phyloP scores from a whole-genome alignment of 1,140 invertebrate species.

The Ericerus pela region DNA sequence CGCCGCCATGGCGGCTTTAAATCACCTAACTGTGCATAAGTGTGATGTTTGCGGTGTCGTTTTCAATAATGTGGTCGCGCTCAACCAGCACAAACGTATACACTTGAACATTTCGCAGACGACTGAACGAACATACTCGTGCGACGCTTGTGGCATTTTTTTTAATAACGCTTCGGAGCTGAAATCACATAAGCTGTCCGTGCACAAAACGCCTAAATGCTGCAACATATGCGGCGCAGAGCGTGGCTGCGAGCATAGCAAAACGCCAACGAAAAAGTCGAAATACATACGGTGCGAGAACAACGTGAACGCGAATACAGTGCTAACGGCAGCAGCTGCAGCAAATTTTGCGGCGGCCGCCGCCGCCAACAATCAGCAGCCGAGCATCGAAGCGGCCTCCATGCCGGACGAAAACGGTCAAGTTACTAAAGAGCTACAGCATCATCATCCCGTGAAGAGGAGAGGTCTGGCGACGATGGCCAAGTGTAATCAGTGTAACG shows the following conservation, averaged over 20 bases:
- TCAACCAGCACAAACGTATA: conserved; percentile 68
- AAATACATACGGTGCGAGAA: conserved; percentile 24
- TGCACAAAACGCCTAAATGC: conserved; percentile 27
- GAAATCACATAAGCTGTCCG: conserved; percentile 26
- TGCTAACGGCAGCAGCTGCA: conserved; percentile 9
- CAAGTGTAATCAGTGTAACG: conserved; percentile 75
- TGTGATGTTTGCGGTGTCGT: conserved; percentile 70
- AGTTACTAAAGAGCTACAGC: conserved; percentile 30
- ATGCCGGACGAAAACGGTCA: conserved; percentile 15
- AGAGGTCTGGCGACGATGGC: conserved; percentile 63
- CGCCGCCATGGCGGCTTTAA: conserved; percentile 39
- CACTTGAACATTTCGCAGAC: conserved; percentile 35
- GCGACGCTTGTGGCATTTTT: conserved; percentile 26
- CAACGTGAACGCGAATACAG: conserved; percentile 10
- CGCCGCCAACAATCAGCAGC: conserved; percentile 7
- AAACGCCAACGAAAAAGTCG: conserved; percentile 25
- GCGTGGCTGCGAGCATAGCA: conserved; percentile 30
- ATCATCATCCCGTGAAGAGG: conserved; percentile 66
- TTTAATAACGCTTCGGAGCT: conserved; percentile 25
- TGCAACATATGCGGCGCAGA: conserved; percentile 35
- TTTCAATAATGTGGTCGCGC: conserved; percentile 56
- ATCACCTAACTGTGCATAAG: conserved; percentile 60
- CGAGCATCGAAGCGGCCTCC: neutral
- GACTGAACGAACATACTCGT: conserved; percentile 22
- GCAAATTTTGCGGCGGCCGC: conserved; percentile 10